Base-by-base conservation (phyloP, 2,888 invertebrate genomes). In the Meiosimyza decipiens region DNA sequence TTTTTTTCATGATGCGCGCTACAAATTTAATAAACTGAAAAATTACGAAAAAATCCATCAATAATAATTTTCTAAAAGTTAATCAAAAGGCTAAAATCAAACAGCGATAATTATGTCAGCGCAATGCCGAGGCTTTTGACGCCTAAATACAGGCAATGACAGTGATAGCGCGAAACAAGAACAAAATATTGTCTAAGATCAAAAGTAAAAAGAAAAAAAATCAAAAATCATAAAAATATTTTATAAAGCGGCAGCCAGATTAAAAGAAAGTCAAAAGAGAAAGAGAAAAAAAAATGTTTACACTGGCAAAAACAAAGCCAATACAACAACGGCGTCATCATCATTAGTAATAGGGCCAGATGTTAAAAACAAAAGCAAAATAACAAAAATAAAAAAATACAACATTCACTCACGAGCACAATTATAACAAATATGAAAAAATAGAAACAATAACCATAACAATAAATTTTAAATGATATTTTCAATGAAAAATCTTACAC, bases 251-350 rank as follows among this genome's bases (percentile, higher is more conserved):
- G n/a, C 22, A 60, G 60, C 3, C 28, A 60, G 15, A 15, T 60
- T 11, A 33, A 7, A 60, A 33, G 22, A 60, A 40, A 60, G 40
- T 33, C 60, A 7, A 60, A 40, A 11, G 28, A 59, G 33, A 60
- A 60, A 22, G n/a, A 18, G 22, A 60, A 40, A 22, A 40, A 40
- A 40, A 9, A 40, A 7, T 9, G 2, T 40, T 6, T 74, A 68
- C 71, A 73, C 74, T 71, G 74, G 71, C 73, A 71, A 54, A 66
- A 72, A 71, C 63, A 72, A 71, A 55, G 54, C 66, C 71, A 65
- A 63, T 70, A 70, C 57, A 69, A 70, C 62, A 71, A 50, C 40
- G 60, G 52, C 64, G 18, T 54, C 71, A 62, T 63, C 50, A 57
- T 40, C 69, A 72, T 51, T 65, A 71, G 51, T 62, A 74, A 28